Percentiles rank a stretch among this genome's conserved stretches.
Evolutionary conservation across 2,888 invertebrate species (phyloP).

Genomic region (Phania funesta): DNA sequence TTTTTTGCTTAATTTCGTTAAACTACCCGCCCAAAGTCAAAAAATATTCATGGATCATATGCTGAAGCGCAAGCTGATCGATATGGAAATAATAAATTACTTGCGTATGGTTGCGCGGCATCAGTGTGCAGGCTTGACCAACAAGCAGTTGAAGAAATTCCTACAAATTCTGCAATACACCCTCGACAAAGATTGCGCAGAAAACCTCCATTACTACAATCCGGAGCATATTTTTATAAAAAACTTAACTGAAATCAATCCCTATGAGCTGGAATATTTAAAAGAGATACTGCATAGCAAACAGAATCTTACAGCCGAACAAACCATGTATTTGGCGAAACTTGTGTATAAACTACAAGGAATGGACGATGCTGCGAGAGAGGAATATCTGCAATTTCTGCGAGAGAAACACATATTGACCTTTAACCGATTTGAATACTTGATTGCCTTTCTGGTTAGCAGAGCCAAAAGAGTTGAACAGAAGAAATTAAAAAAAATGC

Average conservation of each 20-base stretch:
- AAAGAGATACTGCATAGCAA: conserved; percentile 14
- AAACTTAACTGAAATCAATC: conserved; percentile 19
- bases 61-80: not conserved
- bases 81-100: conserved; percentile 31
- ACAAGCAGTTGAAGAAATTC: not conserved
- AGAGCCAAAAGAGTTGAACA: conserved; percentile 12
- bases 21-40: not conserved
- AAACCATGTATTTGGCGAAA: conserved; percentile 50
- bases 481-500: conserved; percentile 17
- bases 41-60: conserved; percentile 14
- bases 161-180: not conserved
- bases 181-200: not conserved
- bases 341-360: conserved; percentile 40
- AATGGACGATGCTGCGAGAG: not conserved
- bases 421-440: not conserved
- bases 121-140: conserved; percentile 7
- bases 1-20: conserved; percentile 36
- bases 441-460: not conserved
- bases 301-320: not conserved
- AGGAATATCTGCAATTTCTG: conserved; percentile 9
- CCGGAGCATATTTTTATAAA: conserved; percentile 39
- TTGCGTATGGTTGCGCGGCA: conserved; percentile 27
- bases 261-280: conserved; percentile 55
- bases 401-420: not conserved
- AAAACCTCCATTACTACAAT: conserved; percentile 8